Conservation (phyloP, 2,113 vertebrate species). For the Turdus rufiventris region DNA sequence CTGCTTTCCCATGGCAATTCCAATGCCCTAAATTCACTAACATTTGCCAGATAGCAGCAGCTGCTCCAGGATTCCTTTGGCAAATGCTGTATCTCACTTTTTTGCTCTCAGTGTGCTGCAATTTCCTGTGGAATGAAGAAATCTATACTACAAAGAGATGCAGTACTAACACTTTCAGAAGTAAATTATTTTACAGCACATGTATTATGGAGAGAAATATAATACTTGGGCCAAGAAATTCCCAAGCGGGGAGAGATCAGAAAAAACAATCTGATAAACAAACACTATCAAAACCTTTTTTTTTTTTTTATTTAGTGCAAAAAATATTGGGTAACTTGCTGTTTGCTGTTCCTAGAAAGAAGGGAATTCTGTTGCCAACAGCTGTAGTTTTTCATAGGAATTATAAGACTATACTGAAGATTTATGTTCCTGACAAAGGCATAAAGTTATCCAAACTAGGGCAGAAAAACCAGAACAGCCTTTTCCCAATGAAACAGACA, state of each 20-base stretch:
- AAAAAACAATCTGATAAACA: conserved; percentile 40
- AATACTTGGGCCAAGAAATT: neutral
- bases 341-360: conserved; percentile 76
- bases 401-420: conserved; percentile 67
- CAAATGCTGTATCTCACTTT: neutral
- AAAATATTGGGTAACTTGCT: conserved; percentile 45
- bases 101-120: neutral
- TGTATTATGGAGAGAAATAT: neutral
- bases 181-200: neutral
- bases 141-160: neutral
- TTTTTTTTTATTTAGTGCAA: conserved; percentile 11
- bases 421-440: conserved; percentile 49
- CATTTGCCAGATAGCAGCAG: neutral
- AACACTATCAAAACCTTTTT: neutral
- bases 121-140: neutral
- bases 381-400: conserved; percentile 65
- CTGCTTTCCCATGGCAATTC: neutral
- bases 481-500: neutral
- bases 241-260: neutral
- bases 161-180: neutral
- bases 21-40: neutral
- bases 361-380: conserved; percentile 68
- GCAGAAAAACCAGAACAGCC: neutral
- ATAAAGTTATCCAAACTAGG: conserved; percentile 32
- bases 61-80: conserved; percentile 10